Evolutionary conservation across 2,113 vertebrate genomes (phyloP), one percentile per base, ranked within the genome.

Genomic region (Tragelaphus imberbis): DNA sequence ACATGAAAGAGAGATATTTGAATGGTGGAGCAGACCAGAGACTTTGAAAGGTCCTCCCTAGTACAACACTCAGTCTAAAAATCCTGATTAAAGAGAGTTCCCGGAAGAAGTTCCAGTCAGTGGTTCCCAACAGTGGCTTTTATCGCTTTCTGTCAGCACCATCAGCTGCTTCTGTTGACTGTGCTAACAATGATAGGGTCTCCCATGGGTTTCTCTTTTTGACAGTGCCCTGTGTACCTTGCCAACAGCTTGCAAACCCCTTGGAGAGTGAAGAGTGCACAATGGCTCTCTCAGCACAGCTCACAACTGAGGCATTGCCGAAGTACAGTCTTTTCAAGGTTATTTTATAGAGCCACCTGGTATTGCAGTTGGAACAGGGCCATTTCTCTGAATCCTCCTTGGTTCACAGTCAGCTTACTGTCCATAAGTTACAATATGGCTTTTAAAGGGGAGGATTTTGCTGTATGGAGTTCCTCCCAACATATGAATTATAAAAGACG

Each of bases 61-160:
- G 40, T 79, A 30, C 12, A 84, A 21, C 49, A 88, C 12, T 88
- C 65, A 82, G 2, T 68, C 82, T 82, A 91, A 89, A 96, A 86
- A 44, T 84, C 58, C 44, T 51, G 33, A 92, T 79, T 71, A 94
- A 90, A 75, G 51, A n/a, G 49, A 95, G 27, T 92, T 96, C 23
- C 58, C 84, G 6, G 55, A 85, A 89, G 55, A 92, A 92, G 44
- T 90, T 84, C 51, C 3, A 59, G 88, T 80, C 71, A 44, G 21
- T 92, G 56, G 40, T 82, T 97, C 59, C 65, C 94, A 51, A 51
- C 68, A 92, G 56, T 58, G 85, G 33, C 61, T 95, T 96, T 96
- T 55, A 88, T 97, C 19, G 47, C 58, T 80, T 53, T 84, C 61
- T 33, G 30, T 91, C 68, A 84, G 84, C 61, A 28, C 44, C 27